These are phyloP conservation scores for Norana najaformis DNA, from an alignment of 2,888 invertebrate genomes.

Conservation along the genomic window DNA sequence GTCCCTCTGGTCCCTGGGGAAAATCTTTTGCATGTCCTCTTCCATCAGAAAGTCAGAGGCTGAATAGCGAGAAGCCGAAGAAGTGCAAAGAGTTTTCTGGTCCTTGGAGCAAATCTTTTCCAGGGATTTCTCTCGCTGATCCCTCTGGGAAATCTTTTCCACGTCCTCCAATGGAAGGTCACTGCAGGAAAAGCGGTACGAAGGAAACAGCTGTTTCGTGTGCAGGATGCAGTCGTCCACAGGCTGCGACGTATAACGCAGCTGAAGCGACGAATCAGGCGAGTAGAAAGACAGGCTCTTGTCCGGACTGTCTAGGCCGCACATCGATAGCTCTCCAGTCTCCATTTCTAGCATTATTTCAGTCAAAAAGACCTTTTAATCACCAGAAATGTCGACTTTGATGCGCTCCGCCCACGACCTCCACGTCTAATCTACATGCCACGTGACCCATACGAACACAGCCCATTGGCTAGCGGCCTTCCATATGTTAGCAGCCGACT, in stretches of 20 bases:
- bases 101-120: background rate
- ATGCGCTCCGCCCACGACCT: conserved; percentile 18
- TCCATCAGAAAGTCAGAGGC: conserved; percentile 13
- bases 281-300: conserved; percentile 17
- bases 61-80: background rate
- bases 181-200: background rate
- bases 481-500: background rate
- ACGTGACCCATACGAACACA: background rate
- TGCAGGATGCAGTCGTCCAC: background rate
- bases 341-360: conserved; percentile 14
- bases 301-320: background rate
- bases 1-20: conserved; percentile 14
- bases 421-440: conserved; percentile 17
- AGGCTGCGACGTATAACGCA: background rate
- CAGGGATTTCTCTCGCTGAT: conserved; percentile 7
- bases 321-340: background rate
- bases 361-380: conserved; percentile 1
- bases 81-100: background rate
- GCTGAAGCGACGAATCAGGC: conserved; percentile 5
- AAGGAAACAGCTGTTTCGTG: conserved; percentile 22
- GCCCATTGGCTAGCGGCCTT: background rate
- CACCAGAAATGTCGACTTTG: background rate
- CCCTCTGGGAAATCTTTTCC: background rate
- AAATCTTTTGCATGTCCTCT: background rate
- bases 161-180: conserved; percentile 14